phyloP scores from a whole-genome alignment of 2,113 vertebrate genomes.

The Kobus ellipsiprymnus region DNA sequence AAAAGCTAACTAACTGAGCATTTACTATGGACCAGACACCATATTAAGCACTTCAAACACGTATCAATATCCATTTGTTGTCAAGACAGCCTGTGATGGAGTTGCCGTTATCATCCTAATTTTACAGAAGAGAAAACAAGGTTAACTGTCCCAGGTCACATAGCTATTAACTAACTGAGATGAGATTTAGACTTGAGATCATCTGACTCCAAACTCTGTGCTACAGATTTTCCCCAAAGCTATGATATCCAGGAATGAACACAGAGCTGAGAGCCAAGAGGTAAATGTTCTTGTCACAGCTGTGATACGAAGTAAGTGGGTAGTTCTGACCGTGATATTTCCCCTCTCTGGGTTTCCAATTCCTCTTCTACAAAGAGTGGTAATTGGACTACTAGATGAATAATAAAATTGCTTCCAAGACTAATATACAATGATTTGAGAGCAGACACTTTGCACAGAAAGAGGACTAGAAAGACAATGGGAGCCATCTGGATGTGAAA shows the following conservation, averaged over 20 bases:
- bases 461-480: constrained; percentile 46
- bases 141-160: not conserved
- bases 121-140: constrained; percentile 10
- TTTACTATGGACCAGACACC: not conserved
- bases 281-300: constrained; percentile 33
- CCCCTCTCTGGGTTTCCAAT: constrained; percentile 37
- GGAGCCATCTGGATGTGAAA: constrained; percentile 55
- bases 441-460: constrained; percentile 49
- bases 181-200: not conserved
- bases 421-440: constrained; percentile 43
- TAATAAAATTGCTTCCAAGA: constrained; percentile 58
- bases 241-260: not conserved
- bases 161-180: not conserved
- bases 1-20: constrained; percentile 11
- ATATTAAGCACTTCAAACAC: not conserved
- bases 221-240: not conserved
- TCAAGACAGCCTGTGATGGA: not conserved
- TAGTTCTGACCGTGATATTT: constrained; percentile 35
- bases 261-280: not conserved
- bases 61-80: not conserved
- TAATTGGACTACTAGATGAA: constrained; percentile 53
- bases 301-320: constrained; percentile 7
- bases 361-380: constrained; percentile 46
- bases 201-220: not conserved
- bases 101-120: not conserved